Evolutionary conservation across 2,888 invertebrate species (phyloP), one percentile per base, ranked within the genome.

Genomic region (Pristionchus fissidentatus): DNA sequence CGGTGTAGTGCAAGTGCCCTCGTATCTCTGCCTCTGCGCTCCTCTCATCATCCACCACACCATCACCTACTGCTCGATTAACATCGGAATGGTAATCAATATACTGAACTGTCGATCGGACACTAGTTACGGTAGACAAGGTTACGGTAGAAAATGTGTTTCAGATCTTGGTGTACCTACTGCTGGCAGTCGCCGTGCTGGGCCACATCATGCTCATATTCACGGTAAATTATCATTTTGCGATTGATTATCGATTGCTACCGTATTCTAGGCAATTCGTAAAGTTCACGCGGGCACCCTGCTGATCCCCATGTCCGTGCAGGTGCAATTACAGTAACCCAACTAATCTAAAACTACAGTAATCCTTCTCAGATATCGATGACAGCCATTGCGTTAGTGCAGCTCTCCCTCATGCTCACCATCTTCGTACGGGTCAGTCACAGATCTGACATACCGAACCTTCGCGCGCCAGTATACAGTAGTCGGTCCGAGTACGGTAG

Each of bases 141-240:
- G n/a, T n/a, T n/a, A n/a, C n/a, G n/a, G n/a, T n/a, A n/a, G n/a
- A n/a, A n/a, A n/a, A n/a, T n/a, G n/a, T n/a, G n/a, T n/a, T 10
- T 41, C 0, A 70, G 70, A 70, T 41, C 22, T 26, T 70, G n/a
- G 70, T 70, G 3, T 70, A 70, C 70, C 15, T 41, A 3, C 5
- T 70, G 3, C 5, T 70, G n/a, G 70, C 41, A 7, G 26, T 70
- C 41, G n/a, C 41, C 3, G 41, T 70, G n/a, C 8, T 70, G 22
- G 70, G 70, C n/a, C 70, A 70, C 43, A 70, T 70, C 22, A 22
- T 70, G 38, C 70, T 70, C 70, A 70, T 70, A 26, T n/a, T 41
- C 43, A 70, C 70, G 70, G 70, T 70, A 43, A 13, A 26, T 0
- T 38, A n/a, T 41, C 41, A 70, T 8, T 43, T 70, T 10, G 38